phyloP scores from a whole-genome alignment of 2,888 invertebrate species.

The Cephus runcator region DNA sequence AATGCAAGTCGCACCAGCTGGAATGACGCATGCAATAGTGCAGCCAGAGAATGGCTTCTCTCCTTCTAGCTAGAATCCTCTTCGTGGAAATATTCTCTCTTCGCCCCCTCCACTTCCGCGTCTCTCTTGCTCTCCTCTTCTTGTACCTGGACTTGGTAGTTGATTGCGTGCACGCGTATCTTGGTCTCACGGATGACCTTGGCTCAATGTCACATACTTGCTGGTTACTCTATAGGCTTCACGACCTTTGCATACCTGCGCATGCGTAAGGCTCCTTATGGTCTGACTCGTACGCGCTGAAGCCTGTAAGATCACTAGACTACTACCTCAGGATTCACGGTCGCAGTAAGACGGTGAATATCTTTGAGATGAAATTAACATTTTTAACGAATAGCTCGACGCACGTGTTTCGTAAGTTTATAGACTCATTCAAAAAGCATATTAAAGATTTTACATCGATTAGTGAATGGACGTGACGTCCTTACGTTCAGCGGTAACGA shows the following conservation, averaged over 20 bases:
- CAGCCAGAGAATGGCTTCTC: not conserved
- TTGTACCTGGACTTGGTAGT: not conserved
- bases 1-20: not conserved
- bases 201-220: constrained; percentile 48
- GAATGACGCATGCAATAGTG: not conserved
- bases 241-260: not conserved
- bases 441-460: not conserved
- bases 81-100: not conserved
- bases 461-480: not conserved
- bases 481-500: not conserved
- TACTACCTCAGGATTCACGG: not conserved
- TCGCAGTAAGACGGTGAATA: not conserved
- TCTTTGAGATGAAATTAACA: not conserved
- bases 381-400: not conserved
- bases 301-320: not conserved
- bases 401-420: not conserved
- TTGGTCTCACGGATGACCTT: constrained; percentile 41
- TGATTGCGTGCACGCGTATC: constrained; percentile 18
- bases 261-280: not conserved
- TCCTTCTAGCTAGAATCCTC: not conserved
- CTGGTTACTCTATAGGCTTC: constrained; percentile 19
- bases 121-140: not conserved
- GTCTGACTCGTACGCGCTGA: not conserved
- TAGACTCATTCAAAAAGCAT: not conserved
- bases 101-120: not conserved